Evolutionary conservation across 1,140 invertebrate genomes (phyloP), one percentile per base, ranked within the genome.

Genomic region (Nasonia vitripennis): DNA sequence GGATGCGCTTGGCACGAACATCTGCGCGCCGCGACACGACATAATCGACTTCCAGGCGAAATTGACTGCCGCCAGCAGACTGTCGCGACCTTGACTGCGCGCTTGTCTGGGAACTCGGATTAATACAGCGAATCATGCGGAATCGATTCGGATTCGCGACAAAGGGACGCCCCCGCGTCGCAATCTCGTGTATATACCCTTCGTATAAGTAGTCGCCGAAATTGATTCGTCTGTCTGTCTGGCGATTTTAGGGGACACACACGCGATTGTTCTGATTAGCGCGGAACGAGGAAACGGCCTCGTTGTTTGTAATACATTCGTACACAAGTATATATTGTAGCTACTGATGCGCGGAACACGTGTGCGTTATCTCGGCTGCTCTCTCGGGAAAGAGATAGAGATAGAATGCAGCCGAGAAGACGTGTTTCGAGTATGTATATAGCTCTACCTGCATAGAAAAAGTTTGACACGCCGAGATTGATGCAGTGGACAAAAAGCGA

Each of bases 1-100:
- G 17, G 51, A 55, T 55, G 41, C 51, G 55, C 68, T 71, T 11
- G 68, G 68, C 68, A 34, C 68, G 68, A 34, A 62, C 55, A 62
- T 62, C 31, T 31, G 68, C 14, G 68, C 68, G 68, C 10, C 27
- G 0, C 68, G 68, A 34, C 68, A 11, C 23, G 68, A 34, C 17
- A 34, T 71, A 71, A 71, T 71, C 68, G 10, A 71, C 68, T 71
- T 71, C 11, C 68, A 31, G 27, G 14, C 31, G 68, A 71, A 71
- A 71, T 71, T 71, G 68, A 71, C 68, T 71, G 68, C 68, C 68
- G 27, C 23, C 27, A n/a, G 17, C 68, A 71, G 68, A 71, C 27
- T 27, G 68, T 34, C 68, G 51, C 12, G 67, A 71, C 68, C 68
- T 71, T 71, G 68, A 71, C 68, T 31, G 27, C 9, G 67, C 27